Base-by-base conservation (phyloP, 2,797 vertebrate species). In the Acanthurus tractus region DNA sequence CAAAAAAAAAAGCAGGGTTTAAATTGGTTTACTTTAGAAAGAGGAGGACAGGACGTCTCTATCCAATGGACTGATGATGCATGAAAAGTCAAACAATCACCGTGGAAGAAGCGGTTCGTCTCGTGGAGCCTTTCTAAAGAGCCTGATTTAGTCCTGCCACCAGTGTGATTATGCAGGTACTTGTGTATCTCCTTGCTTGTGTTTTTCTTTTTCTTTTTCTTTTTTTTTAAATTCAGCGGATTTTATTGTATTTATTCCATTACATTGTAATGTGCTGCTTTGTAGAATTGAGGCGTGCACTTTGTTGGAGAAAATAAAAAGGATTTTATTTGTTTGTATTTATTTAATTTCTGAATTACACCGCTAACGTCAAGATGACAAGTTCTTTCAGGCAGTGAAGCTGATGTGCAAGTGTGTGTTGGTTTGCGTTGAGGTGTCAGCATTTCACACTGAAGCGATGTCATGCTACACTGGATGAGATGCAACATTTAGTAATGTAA, bases 241-340 rank as follows among this genome's bases (percentile, higher is more conserved):
- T 95, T 92, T 95, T 95, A 94, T 94, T 96, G 95, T 97, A 96
- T 97, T 97, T 97, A 97, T 97, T 97, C 96, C 95, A 95, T 95
- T 93, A 96, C 94, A 86, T 94, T 96, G 93, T 96, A 96, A 95
- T 91, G 95, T 97, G 96, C 95, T 95, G 95, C 96, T 97, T 96
- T 97, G 94, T 96, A 95, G 95, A 94, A 89, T 92, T 94, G 94
- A 96, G 95, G 95, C 95, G 92, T 96, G 95, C 94, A 96, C 96
- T 94, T 95, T 96, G 94, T 95, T 89, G 91, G 95, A 95, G 93
- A 94, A 93, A 92, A 96, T 93, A 93, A 94, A 94, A 94, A 94
- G 85, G 93, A 94, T 92, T 93, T 90, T 93, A 94, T 95, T 94
- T 94, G 93, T 94, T 95, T 94, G 92, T 93, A 94, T 83, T 88